Evolutionary conservation across 2,888 invertebrate genomes (phyloP).

Genomic region (Sclerodermus sp.): DNA sequence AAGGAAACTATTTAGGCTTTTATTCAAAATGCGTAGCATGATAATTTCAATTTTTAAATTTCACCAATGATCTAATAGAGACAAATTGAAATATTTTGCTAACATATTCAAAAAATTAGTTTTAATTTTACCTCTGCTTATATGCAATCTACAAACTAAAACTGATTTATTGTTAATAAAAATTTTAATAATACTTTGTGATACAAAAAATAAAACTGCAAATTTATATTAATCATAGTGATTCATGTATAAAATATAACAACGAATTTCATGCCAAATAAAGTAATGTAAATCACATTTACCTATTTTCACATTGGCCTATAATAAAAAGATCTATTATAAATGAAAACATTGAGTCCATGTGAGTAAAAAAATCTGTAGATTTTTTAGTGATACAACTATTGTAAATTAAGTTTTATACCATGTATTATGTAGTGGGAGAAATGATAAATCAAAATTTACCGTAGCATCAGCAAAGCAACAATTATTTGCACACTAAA

Average conservation of each 20-base stretch:
- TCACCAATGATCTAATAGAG: too few species aligned
- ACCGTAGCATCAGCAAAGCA: slow-evolving; percentile 23
- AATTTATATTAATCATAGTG: slow-evolving; percentile 6
- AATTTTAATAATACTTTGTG: slow-evolving; percentile 19
- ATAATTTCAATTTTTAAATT: too few species aligned
- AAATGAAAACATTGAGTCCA: neutral
- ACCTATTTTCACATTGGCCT: slow-evolving; percentile 34
- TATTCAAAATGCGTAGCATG: too few species aligned
- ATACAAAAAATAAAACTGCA: slow-evolving; percentile 9
- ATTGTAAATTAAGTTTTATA: slow-evolving; percentile 43
- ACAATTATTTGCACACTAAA: slow-evolving; percentile 19
- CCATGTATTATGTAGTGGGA: slow-evolving; percentile 23
- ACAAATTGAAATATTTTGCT: too few species aligned
- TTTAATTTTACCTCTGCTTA: too few species aligned
- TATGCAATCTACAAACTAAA: neutral
- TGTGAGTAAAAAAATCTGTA: slow-evolving; percentile 12
- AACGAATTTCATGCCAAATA: slow-evolving; percentile 38
- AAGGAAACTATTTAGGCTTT: too few species aligned
- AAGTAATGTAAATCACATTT: slow-evolving; percentile 22
- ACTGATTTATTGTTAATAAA: neutral
- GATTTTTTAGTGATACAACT: slow-evolving; percentile 21
- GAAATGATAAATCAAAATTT: slow-evolving; percentile 28
- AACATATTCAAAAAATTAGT: too few species aligned
- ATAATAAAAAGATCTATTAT: slow-evolving; percentile 8
- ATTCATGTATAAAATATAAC: slow-evolving; percentile 26